Conservation (phyloP, 2,113 vertebrate species). For the Sebastes fasciatus region DNA sequence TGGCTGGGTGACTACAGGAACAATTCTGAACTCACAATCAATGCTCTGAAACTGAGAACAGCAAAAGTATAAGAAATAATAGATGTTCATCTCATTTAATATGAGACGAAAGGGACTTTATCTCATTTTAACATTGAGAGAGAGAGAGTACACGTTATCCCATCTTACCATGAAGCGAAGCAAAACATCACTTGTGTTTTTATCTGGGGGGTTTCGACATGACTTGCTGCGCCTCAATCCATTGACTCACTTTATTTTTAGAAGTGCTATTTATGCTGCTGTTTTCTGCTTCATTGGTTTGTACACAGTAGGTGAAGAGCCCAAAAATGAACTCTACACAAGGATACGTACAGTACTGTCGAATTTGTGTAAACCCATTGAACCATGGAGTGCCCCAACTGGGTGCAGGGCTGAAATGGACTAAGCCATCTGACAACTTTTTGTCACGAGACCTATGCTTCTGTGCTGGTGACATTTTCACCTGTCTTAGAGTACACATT, state of each 20-base stretch:
- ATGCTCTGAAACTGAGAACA: constrained; percentile 9
- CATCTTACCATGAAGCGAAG: constrained; percentile 29
- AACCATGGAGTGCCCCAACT: constrained; percentile 22
- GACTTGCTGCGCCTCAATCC: constrained; percentile 34
- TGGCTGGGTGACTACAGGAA: neutral
- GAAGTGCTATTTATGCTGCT: constrained; percentile 54
- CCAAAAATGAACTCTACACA: constrained; percentile 36
- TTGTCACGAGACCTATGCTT: neutral
- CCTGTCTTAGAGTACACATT: neutral
- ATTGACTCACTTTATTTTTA: constrained; percentile 55
- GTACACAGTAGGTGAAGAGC: constrained; percentile 35
- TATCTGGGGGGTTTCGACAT: constrained; percentile 16
- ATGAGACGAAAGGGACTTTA: neutral
- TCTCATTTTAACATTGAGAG: constrained; percentile 12
- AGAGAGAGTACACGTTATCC: constrained; percentile 24
- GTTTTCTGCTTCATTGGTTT: constrained; percentile 51
- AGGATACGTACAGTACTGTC: constrained; percentile 29
- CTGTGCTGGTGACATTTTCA: constrained; percentile 20
- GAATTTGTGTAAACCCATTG: constrained; percentile 50
- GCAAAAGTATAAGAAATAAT: neutral
- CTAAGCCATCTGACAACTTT: constrained; percentile 22
- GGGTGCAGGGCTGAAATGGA: constrained; percentile 30
- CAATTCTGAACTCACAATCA: constrained; percentile 9
- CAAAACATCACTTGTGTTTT: constrained; percentile 39
- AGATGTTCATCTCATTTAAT: neutral